Conservation (phyloP, 2,888 invertebrate species). For the Anoncus sp. region DNA sequence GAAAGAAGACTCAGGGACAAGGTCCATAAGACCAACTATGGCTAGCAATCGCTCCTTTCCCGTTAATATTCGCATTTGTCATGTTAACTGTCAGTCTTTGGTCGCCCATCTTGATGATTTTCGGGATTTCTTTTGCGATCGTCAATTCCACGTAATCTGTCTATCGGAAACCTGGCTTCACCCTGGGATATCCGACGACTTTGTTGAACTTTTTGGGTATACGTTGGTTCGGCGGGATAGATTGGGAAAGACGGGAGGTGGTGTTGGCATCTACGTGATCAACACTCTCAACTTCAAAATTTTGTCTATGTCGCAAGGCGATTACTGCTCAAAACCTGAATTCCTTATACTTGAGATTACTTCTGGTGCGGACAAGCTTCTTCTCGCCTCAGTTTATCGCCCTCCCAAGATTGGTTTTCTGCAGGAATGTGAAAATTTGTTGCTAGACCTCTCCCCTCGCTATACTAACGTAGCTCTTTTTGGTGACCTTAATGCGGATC, state of each 20-base stretch:
- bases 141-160: not conserved
- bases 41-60: not conserved
- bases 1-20: not conserved
- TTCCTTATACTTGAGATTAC: not conserved
- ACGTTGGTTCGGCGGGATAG: not conserved
- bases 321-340: not conserved
- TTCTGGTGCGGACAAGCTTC: not conserved
- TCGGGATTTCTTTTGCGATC: not conserved
- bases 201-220: not conserved
- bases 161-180: constrained; percentile 18
- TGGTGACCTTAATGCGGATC: not conserved
- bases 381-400: not conserved
- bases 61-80: not conserved
- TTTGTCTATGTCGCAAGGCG: not conserved
- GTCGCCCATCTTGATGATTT: constrained; percentile 9
- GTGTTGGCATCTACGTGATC: not conserved
- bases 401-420: not conserved
- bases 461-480: not conserved
- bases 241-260: not conserved
- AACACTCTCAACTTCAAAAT: not conserved
- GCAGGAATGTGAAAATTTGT: not conserved
- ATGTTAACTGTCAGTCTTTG: constrained; percentile 1
- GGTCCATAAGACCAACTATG: not conserved
- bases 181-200: not conserved
- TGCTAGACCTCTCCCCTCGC: not conserved